Base-by-base conservation (phyloP, 2,113 vertebrate genomes). In the Nestor notabilis region DNA sequence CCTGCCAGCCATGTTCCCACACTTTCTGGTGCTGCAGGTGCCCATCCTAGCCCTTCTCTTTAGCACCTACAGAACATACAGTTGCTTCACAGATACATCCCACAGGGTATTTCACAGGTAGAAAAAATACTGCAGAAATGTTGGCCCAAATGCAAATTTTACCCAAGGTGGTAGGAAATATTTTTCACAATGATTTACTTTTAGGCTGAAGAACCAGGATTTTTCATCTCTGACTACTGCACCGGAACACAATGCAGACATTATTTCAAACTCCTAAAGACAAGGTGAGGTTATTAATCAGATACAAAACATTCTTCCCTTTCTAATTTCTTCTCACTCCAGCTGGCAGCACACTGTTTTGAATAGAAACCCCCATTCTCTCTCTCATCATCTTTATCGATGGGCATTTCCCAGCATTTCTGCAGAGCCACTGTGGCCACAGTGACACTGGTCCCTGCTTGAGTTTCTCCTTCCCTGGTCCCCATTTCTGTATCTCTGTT, bases 371-470 rank as follows among this genome's bases (percentile, higher is more conserved):
- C 10, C 3, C 5, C 29, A 21, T 13, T 23, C 43, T 53, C 17
- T n/a, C 60, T 13, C 35, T 35, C 16, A 29, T 29, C 2, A 3
- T 4, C 37, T 56, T 41, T 46, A 2, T 16, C 23, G 11, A 24
- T 56, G 47, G 43, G 28, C 8, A 3, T 29, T 79, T 41, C 83
- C 43, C 35, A 17, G 43, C 8, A 9, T 17, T 93, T 58, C 83
- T 58, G 50, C 43, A 58, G 43, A 61, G 75, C 14, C 5, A 4
- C 41, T 4, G 12, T 2, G 0, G 44, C 44, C 49, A 20, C 4
- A 0, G 23, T 28, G 33, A 33, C 78, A 35, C 29, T 0, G 0
- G 6, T 37, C n/a, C 35, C 63, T 17, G 7, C n/a, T 9, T 2
- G 0, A 10, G 13, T 43, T 53, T 20, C 20, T 82, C 50, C 43